Evolutionary conservation across 2,888 invertebrate genomes (phyloP), one percentile per base, ranked within the genome.

Genomic region (Tigriopus californicus): DNA sequence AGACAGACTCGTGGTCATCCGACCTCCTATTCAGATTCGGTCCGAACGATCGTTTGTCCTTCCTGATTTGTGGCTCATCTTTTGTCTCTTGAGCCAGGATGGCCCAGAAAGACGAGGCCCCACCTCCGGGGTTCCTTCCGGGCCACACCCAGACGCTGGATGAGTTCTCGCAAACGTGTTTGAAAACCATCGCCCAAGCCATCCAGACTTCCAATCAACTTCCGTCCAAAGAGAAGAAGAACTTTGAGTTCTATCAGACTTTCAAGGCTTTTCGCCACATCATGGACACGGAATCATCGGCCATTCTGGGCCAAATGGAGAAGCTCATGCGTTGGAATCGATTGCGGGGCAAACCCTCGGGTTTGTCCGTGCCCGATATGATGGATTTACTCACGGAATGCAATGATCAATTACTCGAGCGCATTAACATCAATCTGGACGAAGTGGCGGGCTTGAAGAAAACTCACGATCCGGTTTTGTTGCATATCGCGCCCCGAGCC

Each of bases 381-480:
- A 79, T 81, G 65, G 90, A 91, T 62, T 75, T 84, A 65, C 68
- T 92, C 12, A 74, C 82, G 25, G 89, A 90, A 66, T 80, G 80
- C 13, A 91, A 89, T 72, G 91, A 92, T 71, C 75, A 78, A 52
- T 77, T 90, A 61, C 72, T 91, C 54, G 91, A 92, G 68, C 77
- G 81, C 67, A 80, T 87, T 55, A 70, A 69, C 48, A 66, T 66
- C 3, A 69, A 70, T 15, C 76, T 87, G 65, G 86, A 87, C 68
- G 79, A 78, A 60, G 71, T 80, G 59, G 76, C 75, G 64, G 82
- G 82, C 0, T 72, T 80, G 24, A 73, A 73, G 60, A 77, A 75
- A 63, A 74, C 75, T 64, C 71, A 74, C 1, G 74, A 75, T 61
- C 72, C 77, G 49, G 68, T 74, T 61, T 66, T 76, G 2, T 69